A percentile compares a stretch with the other conserved stretches of the same genome.
Evolutionary conservation across 2,797 vertebrate genomes (phyloP).

Genomic region (Accipiter badius): DNA sequence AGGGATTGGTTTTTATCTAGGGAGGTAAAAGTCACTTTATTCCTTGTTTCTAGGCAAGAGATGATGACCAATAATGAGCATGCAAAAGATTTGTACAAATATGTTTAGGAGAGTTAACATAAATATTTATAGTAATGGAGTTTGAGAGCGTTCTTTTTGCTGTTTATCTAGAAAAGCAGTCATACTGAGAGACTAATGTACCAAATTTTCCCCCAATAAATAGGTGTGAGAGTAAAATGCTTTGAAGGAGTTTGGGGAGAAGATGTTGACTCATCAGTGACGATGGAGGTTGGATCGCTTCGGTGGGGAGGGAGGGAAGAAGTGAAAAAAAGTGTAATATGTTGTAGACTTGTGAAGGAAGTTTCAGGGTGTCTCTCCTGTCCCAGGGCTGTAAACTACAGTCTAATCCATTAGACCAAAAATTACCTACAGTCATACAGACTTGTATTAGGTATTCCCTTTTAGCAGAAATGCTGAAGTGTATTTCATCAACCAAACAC

Average conservation of each 20-base stretch:
- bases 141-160: background rate
- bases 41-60: background rate
- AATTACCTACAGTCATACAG: background rate
- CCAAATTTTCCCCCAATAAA: background rate
- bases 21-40: background rate
- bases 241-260: background rate
- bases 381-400: background rate
- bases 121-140: background rate
- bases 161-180: background rate
- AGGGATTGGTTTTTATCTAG: background rate
- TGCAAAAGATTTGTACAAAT: background rate
- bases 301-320: background rate
- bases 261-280: background rate
- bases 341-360: background rate
- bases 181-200: background rate
- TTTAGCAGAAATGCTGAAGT: background rate
- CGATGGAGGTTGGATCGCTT: background rate
- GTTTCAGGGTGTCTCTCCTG: background rate
- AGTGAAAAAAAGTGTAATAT: background rate
- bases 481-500: background rate
- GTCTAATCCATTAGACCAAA: background rate
- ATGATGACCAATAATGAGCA: background rate
- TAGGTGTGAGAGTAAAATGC: background rate
- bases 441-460: background rate
- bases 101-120: background rate